Evolutionary conservation across 92 coral and sea anemone genomes (phyloP).

Genomic region (Pocillopora grandis): DNA sequence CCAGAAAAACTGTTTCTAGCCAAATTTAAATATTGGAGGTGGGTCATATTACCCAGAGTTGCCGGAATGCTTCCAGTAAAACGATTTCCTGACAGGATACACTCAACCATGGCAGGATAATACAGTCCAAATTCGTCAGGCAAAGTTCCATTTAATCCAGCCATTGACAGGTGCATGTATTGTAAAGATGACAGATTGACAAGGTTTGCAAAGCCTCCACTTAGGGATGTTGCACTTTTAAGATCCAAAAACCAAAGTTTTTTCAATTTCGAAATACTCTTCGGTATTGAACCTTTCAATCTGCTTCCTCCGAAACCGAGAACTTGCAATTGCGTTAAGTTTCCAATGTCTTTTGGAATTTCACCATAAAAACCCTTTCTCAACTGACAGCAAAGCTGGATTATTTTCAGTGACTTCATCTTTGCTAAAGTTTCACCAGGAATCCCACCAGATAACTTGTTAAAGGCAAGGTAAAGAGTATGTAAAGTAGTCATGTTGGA

Average conservation of each 20-base stretch:
- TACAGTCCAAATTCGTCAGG: constrained; percentile 64
- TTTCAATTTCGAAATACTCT: constrained; percentile 57
- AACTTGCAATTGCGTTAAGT: constrained; percentile 67
- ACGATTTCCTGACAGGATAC: constrained; percentile 57
- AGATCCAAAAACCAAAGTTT: constrained; percentile 77
- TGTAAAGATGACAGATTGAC: constrained; percentile 52
- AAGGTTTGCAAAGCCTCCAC: constrained; percentile 51
- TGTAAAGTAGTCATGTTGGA: constrained; percentile 73
- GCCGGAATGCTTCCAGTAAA: constrained; percentile 56
- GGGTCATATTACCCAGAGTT: constrained; percentile 54
- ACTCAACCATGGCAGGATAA: constrained; percentile 61
- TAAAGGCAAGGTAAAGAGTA: constrained; percentile 52
- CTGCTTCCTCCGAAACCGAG: constrained; percentile 68
- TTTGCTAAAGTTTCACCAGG: constrained; percentile 51
- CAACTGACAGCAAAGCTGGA: constrained; percentile 67
- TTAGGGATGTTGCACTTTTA: constrained; percentile 51
- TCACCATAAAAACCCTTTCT: constrained; percentile 53
- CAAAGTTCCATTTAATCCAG: constrained; percentile 59
- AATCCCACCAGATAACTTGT: constrained; percentile 48
- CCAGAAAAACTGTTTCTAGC: constrained; percentile 65
- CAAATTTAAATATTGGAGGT: constrained; percentile 48
- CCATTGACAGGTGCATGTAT: constrained; percentile 62
- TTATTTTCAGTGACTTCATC: constrained; percentile 61
- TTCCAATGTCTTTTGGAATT: constrained; percentile 68
- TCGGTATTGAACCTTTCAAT: constrained; percentile 62